phyloP scores from a whole-genome alignment of 2,113 vertebrate genomes.

The Agapornis roseicollis region DNA sequence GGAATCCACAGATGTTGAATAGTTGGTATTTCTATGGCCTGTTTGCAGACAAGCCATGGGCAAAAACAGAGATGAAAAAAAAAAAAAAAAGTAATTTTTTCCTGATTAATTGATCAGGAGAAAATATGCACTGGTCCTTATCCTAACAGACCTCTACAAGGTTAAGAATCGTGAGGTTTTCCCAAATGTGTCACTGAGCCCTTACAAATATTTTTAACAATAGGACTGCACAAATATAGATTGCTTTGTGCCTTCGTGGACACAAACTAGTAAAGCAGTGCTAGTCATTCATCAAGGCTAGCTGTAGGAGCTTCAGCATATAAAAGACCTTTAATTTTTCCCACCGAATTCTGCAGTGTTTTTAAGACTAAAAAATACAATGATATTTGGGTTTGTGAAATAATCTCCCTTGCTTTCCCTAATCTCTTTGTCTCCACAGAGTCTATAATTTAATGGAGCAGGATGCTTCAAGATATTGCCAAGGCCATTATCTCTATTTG shows the following conservation, averaged over 20 bases:
- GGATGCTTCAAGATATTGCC: constrained; percentile 39
- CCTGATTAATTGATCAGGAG: neutral
- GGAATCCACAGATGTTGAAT: neutral
- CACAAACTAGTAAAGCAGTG: neutral
- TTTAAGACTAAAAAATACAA: constrained; percentile 26
- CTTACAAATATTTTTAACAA: neutral
- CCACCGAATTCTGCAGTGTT: neutral
- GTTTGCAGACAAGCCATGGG: neutral
- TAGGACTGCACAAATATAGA: neutral
- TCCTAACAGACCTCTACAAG: neutral
- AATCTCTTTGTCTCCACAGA: constrained; percentile 56
- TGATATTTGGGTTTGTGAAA: neutral
- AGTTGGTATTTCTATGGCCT: neutral
- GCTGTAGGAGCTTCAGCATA: neutral
- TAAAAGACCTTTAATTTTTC: constrained; percentile 4
- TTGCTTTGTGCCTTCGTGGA: neutral
- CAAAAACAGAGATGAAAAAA: constrained; percentile 22
- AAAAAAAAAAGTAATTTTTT: constrained; percentile 10
- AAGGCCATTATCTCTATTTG: constrained; percentile 44
- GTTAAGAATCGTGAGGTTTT: neutral
- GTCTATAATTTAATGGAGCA: constrained; percentile 53
- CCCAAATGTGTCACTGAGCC: neutral
- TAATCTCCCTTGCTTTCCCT: constrained; percentile 33
- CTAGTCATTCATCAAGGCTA: neutral
- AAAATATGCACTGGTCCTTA: constrained; percentile 9